Percentiles rank a stretch among this genome's conserved stretches.
Evolutionary conservation across 2,888 invertebrate species (phyloP).

Genomic region (Tupiocoris notatus): DNA sequence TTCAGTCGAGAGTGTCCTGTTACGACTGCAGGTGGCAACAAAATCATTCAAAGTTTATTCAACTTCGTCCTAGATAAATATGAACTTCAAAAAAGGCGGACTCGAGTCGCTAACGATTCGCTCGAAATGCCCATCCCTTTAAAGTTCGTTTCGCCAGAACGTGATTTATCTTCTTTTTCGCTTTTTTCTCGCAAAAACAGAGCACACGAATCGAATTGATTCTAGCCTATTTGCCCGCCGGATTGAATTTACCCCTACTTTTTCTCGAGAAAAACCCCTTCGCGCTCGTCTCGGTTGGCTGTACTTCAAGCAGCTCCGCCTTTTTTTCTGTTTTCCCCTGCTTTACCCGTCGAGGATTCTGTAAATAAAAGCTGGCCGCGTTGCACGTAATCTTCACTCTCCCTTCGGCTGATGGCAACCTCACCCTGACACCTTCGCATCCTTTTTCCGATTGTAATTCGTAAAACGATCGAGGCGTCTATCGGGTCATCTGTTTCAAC

Average conservation of each 20-base stretch:
- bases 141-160: not conserved
- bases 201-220: slow-evolving; percentile 15
- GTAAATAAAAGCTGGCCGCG: not conserved
- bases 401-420: not conserved
- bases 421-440: not conserved
- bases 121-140: not conserved
- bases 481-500: not conserved
- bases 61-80: no score
- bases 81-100: no score
- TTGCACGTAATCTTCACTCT: not conserved
- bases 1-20: no score
- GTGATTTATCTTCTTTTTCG: slow-evolving; percentile 4
- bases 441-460: not conserved
- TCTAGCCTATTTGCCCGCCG: slow-evolving; percentile 11
- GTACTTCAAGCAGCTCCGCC: not conserved
- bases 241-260: slow-evolving; percentile 12
- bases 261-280: not conserved
- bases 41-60: no score
- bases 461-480: not conserved
- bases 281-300: not conserved
- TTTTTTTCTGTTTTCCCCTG: not conserved
- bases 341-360: not conserved
- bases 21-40: no score
- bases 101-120: not conserved
- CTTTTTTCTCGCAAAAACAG: not conserved